Conservation (phyloP, 2,797 vertebrate genomes). For the Lerista edwardsae region DNA sequence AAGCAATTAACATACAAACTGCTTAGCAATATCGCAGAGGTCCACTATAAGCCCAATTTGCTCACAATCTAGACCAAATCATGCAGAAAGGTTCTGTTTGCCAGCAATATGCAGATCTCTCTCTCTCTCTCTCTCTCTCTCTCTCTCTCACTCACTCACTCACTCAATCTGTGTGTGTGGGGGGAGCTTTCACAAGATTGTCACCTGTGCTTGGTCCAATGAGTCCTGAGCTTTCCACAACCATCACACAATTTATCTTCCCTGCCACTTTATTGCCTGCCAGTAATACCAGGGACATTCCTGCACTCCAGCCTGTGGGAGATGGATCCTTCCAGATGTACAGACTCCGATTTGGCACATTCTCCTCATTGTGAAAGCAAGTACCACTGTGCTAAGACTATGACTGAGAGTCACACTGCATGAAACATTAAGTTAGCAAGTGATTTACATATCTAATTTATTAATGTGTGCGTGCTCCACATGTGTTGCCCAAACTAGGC, state of each 20-base stretch:
- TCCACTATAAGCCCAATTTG: background rate
- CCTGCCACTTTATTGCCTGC: background rate
- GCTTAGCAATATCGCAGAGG: background rate
- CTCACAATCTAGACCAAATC: background rate
- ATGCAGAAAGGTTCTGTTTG: background rate
- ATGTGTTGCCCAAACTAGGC: constrained; percentile 25
- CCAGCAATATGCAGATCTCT: background rate
- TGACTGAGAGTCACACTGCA: background rate
- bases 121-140: too few relatives aligned
- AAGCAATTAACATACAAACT: background rate
- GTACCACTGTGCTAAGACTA: constrained; percentile 11
- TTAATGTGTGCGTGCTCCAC: constrained; percentile 3
- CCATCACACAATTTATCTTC: background rate
- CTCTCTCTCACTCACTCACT: too few relatives aligned
- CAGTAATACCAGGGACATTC: background rate
- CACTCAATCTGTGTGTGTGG: too few relatives aligned
- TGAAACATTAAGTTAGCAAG: constrained; percentile 12
- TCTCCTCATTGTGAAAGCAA: background rate
- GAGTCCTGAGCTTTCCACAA: background rate
- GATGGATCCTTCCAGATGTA: background rate
- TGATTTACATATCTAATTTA: constrained; percentile 23
- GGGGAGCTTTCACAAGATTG: background rate
- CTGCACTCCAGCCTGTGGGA: background rate
- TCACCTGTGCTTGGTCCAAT: background rate
- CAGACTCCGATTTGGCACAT: background rate